Base-by-base conservation (phyloP, 2,888 invertebrate species). In the Mechanitis mazaeus region DNA sequence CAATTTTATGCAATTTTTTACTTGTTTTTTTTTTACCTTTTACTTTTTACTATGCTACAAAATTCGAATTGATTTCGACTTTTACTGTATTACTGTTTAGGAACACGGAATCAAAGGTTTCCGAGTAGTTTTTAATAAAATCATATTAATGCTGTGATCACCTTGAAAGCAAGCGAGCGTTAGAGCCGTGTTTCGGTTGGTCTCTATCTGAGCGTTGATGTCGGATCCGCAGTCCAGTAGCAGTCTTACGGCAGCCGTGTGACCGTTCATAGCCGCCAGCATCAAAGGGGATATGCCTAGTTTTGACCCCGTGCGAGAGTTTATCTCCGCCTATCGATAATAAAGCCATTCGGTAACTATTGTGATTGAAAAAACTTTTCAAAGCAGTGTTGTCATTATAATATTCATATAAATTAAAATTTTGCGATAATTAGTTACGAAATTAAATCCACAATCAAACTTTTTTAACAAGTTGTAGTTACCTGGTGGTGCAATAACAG, bases 161-260 rank as follows among this genome's bases (percentile, higher is more conserved):
- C 99, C 99, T 93, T 99, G 99, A 90, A 99, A 99, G 88, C 99
- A 99, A 46, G 99, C 99, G 72, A 99, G 92, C 46, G 99, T 99
- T 71, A 99, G 92, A 38, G 99, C 99, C 35, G 99, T 99, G 86
- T 99, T 99, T 63, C 98, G 93, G 87, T 99, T 99, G 53, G 99
- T 99, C 91, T 99, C 99, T 75, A 99, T 99, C 91, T 98, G 98
- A 69, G 99, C 99, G 91, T 99, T 99, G 75, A 99, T 99, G 84
- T 99, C 99, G 75, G 98, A 98, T 69, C 99, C 99, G 94, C 97
- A 97, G 85, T 99, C 99, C 63, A 99, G 92, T 63, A 99, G 91
- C 66, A 99, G 89, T 76, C 97, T 95, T 54, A 99, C 99, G 54
- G 98, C 98, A 65, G 97, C 96, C 77, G 87, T 81, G 90, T 91